Base-by-base conservation (phyloP, 2,888 invertebrate genomes). In the Brachyopa scutellaris region DNA sequence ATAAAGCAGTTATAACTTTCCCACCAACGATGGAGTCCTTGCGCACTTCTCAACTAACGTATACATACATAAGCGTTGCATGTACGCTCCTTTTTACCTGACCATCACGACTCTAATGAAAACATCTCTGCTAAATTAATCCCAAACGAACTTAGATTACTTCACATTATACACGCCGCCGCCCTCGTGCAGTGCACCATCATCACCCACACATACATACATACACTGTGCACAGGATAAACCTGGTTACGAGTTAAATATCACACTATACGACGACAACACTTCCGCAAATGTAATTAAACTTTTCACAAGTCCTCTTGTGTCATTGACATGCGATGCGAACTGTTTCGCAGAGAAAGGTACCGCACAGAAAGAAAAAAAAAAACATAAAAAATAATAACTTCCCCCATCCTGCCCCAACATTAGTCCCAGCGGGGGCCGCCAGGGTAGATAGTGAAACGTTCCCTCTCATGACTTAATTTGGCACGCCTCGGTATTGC, bases 291-390 rank as follows among this genome's bases (percentile, higher is more conserved):
- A 80, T 80, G 80, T 80, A 80, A 80, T 80, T 80, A 80, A 80
- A 80, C 62, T 80, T 80, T 80, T 80, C 74, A 69, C 74, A 80
- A 80, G 62, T 80, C 76, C 80, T 74, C 74, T 76, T 80, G 80
- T 80, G 80, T 80, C 80, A 80, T 80, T 76, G 74, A 80, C 80
- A 80, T 80, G 80, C 80, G 74, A 80, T 80, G 80, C 80, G 74
- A 80, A 64, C 69, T 69, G 59, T 57, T 69, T 55, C 38, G 23
- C 29, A 31, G 8, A 47, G 51, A 70, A 74, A 59, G 78, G 72
- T 66, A 53, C 45, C 26, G 26, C 4, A n/a, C 57, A 36, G 21
- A 23, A 40, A n/a, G 15, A 40, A 38, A 53, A 29, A 11, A 47
- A 26, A 23, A 8, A 33, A 51, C n/a, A 51, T 31, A 42, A 33